Base-by-base conservation (phyloP, 2,113 vertebrate species). In the Otus sunia region DNA sequence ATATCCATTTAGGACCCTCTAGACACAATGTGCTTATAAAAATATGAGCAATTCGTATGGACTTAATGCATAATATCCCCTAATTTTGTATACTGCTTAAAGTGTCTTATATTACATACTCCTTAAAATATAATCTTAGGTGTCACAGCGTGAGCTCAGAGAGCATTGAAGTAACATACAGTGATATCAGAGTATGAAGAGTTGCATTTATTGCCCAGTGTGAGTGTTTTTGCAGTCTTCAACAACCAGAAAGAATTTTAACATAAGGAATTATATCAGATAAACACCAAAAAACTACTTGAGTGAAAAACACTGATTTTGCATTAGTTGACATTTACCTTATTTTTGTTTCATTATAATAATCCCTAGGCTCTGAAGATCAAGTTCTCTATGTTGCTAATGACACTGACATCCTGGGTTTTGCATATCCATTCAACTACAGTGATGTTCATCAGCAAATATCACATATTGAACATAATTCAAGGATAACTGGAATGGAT, bases 361-460 rank as follows among this genome's bases (percentile, higher is more conserved):
- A 97, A 98, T 97, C 97, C 97, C 97, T 99, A 99, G 99, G 99
- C 98, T 99, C 99, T 98, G 99, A 99, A 98, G 99, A 99, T 98
- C 99, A 99, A 98, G 99, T 99, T 98, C 99, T 99, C 98, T 99
- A 99, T 99, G 99, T 99, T 97, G 99, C 99, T 97, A 99, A 99
- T 98, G 99, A 99, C 97, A 99, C 99, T 98, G 99, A 99, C 98
- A 99, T 99, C 98, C 98, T 99, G 98, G 99, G 99, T 99, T 99
- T 99, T 99, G 98, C 99, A 98, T 99, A 99, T 98, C 99, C 99
- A 90, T 99, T 99, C 98, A 99, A 99, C 99, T 99, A 99, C 98
- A 99, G 99, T 98, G 98, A 98, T 41, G 98, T 98, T 97, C 98
- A 98, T 98, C 99, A 99, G 98, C 98, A 99, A 96, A 99, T 99